Conservation (phyloP, 2,113 vertebrate species). For the Capra hircus region DNA sequence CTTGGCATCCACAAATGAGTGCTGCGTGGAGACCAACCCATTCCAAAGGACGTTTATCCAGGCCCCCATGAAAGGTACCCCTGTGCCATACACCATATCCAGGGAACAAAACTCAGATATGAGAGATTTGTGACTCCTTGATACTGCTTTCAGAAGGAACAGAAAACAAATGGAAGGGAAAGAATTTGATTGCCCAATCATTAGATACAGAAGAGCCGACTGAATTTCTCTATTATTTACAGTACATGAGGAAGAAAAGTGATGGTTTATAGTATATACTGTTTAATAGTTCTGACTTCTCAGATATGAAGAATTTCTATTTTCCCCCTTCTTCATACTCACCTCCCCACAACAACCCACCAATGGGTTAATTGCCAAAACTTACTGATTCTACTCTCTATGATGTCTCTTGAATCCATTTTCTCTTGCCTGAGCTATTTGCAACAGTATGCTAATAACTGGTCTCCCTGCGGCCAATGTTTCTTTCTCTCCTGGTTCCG, state of each 20-base stretch:
- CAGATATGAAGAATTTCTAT: background rate
- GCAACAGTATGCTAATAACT: background rate
- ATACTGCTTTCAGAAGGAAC: background rate
- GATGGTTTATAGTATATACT: background rate
- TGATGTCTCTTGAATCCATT: background rate
- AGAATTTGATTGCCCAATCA: background rate
- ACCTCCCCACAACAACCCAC: background rate
- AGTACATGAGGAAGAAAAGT: slow-evolving; percentile 10
- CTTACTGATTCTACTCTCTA: background rate
- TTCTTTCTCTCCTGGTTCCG: background rate
- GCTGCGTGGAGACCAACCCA: background rate
- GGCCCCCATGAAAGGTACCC: background rate
- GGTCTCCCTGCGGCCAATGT: background rate
- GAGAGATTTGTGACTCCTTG: background rate
- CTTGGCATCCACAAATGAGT: background rate
- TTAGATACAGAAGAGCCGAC: background rate
- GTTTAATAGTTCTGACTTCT: slow-evolving; percentile 33
- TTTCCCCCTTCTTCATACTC: background rate
- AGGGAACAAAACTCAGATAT: background rate
- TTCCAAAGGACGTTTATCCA: background rate
- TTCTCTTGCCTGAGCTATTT: background rate
- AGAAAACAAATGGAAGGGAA: slow-evolving; percentile 24
- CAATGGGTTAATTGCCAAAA: background rate
- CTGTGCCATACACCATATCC: background rate
- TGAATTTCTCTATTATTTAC: background rate